A percentile compares a stretch with the other conserved stretches of the same genome.
phyloP scores from a whole-genome alignment of 2,797 vertebrate species.

The Podarcis lilfordi region DNA sequence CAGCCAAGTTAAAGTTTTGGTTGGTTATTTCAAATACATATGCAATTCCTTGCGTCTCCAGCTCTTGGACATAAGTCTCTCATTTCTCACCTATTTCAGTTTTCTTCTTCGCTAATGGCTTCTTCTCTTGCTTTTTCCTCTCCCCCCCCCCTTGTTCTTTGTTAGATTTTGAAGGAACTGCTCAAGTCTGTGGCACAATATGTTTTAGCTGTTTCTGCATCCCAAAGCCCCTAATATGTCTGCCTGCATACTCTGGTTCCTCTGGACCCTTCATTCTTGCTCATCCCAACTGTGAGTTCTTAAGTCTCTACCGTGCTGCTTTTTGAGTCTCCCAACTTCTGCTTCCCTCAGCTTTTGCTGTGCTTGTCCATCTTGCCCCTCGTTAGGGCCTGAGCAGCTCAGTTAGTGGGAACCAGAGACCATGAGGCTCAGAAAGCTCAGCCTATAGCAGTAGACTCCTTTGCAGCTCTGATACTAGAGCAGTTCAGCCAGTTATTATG shows the following conservation, averaged over 20 bases:
- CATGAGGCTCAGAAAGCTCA: neutral
- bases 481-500: neutral
- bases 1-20: too few species aligned
- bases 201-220: neutral
- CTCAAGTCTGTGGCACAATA: neutral
- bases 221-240: neutral
- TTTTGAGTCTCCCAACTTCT: neutral
- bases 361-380: neutral
- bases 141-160: neutral
- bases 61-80: neutral
- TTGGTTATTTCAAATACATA: neutral
- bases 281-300: neutral
- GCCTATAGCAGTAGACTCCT: neutral
- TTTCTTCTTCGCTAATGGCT: neutral
- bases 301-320: neutral
- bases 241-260: neutral
- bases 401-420: neutral
- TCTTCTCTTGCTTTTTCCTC: neutral
- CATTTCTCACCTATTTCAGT: neutral
- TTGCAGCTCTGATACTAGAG: neutral
- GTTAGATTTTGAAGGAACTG: neutral
- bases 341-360: neutral
- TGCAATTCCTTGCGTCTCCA: neutral
- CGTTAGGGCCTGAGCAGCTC: neutral
- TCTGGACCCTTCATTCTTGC: neutral